Conservation (phyloP, 2,888 invertebrate species). For the Stictocephala bisonia region DNA sequence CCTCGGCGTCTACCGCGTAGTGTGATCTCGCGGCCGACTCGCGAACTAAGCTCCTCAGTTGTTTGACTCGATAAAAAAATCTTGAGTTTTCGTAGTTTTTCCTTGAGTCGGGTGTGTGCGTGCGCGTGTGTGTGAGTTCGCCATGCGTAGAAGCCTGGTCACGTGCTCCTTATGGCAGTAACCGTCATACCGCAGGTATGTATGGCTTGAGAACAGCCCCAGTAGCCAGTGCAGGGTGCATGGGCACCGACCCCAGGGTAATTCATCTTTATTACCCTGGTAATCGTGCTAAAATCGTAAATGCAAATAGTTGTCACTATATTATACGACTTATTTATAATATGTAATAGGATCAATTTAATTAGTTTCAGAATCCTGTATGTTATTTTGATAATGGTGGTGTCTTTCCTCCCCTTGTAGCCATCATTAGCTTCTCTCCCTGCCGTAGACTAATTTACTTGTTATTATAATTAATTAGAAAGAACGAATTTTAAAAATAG, state of each 20-base stretch:
- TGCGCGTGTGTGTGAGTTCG: constrained; percentile 46
- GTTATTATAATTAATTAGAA: too few species aligned
- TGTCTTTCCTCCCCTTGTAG: too few species aligned
- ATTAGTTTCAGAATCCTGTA: too few species aligned
- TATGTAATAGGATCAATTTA: too few species aligned
- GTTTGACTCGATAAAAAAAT: constrained; percentile 40
- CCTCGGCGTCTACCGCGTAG: constrained; percentile 44
- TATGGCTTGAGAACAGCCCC: too few species aligned
- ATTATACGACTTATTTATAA: too few species aligned
- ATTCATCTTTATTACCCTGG: background rate
- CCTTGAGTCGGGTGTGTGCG: constrained; percentile 44
- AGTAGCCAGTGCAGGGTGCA: too few species aligned
- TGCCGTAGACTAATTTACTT: too few species aligned
- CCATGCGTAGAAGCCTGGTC: constrained; percentile 45
- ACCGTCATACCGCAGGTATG: constrained; percentile 38
- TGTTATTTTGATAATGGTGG: too few species aligned
- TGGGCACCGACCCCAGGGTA: constrained; percentile 5
- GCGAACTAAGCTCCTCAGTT: constrained; percentile 43
- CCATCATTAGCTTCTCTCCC: too few species aligned
- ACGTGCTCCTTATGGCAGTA: constrained; percentile 41
- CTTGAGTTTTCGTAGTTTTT: constrained; percentile 48
- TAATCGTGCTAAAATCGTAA: constrained; percentile 12
- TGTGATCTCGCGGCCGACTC: constrained; percentile 43
- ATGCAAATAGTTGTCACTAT: constrained; percentile 25
- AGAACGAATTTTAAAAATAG: too few species aligned